Evolutionary conservation across 2,797 vertebrate species (phyloP).

Genomic region (Salarias fasciatus): DNA sequence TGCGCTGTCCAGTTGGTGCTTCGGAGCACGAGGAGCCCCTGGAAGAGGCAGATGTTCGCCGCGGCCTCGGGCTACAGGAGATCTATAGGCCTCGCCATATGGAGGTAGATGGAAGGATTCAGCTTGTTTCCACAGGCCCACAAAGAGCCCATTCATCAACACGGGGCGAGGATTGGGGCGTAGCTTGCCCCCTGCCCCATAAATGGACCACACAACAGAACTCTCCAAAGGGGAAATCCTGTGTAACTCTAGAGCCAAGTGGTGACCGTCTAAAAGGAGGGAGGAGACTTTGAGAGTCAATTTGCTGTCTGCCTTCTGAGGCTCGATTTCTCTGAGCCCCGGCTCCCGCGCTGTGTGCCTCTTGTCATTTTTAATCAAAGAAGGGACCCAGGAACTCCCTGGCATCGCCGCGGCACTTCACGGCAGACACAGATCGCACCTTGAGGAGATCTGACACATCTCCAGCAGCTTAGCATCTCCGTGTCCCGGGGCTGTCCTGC

Average conservation of each 20-base stretch:
- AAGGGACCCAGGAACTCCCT: constrained; percentile 3
- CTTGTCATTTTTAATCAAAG: constrained; percentile 34
- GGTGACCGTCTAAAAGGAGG: constrained; percentile 63
- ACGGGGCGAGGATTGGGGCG: constrained; percentile 65
- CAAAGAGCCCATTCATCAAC: constrained; percentile 84
- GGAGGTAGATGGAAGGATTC: constrained; percentile 80
- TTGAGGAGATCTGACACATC: constrained; percentile 30
- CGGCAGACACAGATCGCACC: constrained; percentile 21
- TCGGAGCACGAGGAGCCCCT: constrained; percentile 48
- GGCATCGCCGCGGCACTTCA: constrained; percentile 2
- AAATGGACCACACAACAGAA: constrained; percentile 83
- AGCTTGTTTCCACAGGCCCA: constrained; percentile 82
- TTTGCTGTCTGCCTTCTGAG: constrained; percentile 53
- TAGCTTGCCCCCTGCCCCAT: constrained; percentile 76
- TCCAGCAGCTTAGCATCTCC: constrained; percentile 49
- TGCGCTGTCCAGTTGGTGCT: constrained; percentile 61
- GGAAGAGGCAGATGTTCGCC: constrained; percentile 82
- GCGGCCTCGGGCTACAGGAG: constrained; percentile 81
- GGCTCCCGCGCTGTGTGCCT: constrained; percentile 39
- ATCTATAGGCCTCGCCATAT: constrained; percentile 86
- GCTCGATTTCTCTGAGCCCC: constrained; percentile 32
- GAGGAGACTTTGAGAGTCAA: constrained; percentile 65
- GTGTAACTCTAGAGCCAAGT: constrained; percentile 74
- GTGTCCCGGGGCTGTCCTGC: constrained; percentile 66
- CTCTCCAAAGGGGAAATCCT: constrained; percentile 77